Evolutionary conservation across 2,113 vertebrate genomes (phyloP).

Genomic region (Microtus ochrogaster): DNA sequence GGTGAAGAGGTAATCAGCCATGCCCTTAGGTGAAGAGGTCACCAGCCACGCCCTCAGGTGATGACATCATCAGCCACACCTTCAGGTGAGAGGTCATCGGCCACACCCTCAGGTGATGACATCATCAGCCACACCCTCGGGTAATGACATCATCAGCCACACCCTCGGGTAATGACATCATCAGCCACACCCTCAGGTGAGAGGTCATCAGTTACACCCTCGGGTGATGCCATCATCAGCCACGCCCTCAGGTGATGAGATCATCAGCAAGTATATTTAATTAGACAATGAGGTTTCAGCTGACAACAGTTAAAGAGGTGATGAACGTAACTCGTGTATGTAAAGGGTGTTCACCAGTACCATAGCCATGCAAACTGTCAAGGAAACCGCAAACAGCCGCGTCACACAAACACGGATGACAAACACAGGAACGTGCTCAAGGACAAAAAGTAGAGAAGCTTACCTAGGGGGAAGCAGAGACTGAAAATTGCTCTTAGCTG

Average conservation of each 20-base stretch:
- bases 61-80: no score
- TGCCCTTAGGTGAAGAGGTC: rapidly evolving
- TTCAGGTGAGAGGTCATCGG: no score
- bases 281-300: not conserved
- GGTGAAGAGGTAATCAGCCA: rapidly evolving
- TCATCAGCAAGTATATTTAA: not conserved
- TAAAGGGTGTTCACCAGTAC: not conserved
- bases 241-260: no score
- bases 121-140: no score
- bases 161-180: no score
- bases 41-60: no score
- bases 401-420: not conserved
- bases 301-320: not conserved
- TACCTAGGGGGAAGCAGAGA: not conserved
- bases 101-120: no score
- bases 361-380: not conserved
- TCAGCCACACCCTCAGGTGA: no score
- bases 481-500: not conserved
- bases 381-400: not conserved
- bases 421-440: not conserved
- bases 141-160: no score
- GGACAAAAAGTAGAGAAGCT: no score
- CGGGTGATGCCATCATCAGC: no score
- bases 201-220: not conserved
- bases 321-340: not conserved